Conservation (phyloP, 1,140 invertebrate species). For the Archegozetes longisetosus region DNA sequence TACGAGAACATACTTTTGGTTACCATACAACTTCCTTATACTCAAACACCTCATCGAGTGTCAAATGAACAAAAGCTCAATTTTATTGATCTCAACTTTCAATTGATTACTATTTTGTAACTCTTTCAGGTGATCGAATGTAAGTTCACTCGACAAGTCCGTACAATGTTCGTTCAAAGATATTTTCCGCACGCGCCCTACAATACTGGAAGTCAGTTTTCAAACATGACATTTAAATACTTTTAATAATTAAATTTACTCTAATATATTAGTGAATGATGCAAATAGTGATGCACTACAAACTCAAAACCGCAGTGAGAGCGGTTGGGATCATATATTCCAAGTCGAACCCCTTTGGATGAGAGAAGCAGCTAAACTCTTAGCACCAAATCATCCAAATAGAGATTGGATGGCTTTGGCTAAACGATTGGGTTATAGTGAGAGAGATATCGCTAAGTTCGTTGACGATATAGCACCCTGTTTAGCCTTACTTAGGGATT, state of each 20-base stretch:
- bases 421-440: constrained; percentile 30
- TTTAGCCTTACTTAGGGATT: constrained; percentile 31
- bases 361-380: constrained; percentile 31
- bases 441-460: constrained; percentile 28
- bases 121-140: constrained; percentile 32
- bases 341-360: constrained; percentile 27
- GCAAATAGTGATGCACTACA: neutral
- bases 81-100: neutral
- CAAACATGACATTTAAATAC: neutral
- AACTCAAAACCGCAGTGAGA: neutral
- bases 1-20: no score
- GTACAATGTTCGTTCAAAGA: constrained; percentile 29
- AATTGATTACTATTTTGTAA: no score
- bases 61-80: neutral
- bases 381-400: constrained; percentile 23
- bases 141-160: constrained; percentile 29
- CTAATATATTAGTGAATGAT: constrained; percentile 20
- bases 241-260: constrained; percentile 24
- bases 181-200: constrained; percentile 28
- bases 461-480: constrained; percentile 31
- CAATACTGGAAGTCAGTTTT: neutral
- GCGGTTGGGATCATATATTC: constrained; percentile 14
- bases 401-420: constrained; percentile 32
- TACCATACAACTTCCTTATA: no score
- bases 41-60: no score